These are phyloP conservation scores for Synergus japonicus DNA, from an alignment of 2,888 invertebrate genomes.

Conservation along the genomic window DNA sequence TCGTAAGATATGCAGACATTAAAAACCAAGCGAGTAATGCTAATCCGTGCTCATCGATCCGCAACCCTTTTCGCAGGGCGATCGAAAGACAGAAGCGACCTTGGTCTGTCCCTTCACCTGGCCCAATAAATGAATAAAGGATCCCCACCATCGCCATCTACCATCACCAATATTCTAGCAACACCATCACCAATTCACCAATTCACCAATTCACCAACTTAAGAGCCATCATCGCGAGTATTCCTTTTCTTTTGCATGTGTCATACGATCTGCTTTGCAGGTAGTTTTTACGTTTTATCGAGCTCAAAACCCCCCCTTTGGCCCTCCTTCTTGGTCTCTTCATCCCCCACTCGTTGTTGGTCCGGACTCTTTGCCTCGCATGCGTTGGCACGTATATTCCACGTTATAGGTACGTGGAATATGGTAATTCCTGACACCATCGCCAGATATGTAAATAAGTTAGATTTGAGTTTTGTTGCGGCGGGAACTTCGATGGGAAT, in stretches of 20 bases:
- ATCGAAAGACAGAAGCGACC: constrained; percentile 63
- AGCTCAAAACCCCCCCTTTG: constrained; percentile 40
- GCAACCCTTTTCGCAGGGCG: constrained; percentile 68
- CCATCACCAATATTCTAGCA: constrained; percentile 33
- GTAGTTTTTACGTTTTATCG: constrained; percentile 54
- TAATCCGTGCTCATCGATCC: constrained; percentile 76
- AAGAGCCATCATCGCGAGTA: constrained; percentile 46
- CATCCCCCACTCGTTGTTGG: constrained; percentile 51
- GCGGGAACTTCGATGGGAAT: constrained; percentile 74
- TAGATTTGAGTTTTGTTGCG: constrained; percentile 76
- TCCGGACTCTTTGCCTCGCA: constrained; percentile 63
- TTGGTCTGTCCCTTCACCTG: constrained; percentile 72
- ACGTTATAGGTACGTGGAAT: constrained; percentile 65
- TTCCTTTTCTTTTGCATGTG: constrained; percentile 61
- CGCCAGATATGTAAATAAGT: constrained; percentile 77
- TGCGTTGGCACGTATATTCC: constrained; percentile 72
- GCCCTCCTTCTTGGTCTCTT: constrained; percentile 47
- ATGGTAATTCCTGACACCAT: constrained; percentile 74
- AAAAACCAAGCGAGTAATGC: constrained; percentile 65
- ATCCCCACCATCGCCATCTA: constrained; percentile 45
- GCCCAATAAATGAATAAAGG: constrained; percentile 68
- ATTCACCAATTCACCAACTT: constrained; percentile 49
- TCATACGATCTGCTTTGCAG: constrained; percentile 65
- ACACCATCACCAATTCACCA: constrained; percentile 41
- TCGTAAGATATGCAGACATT: constrained; percentile 55